Evolutionary conservation across 2,888 invertebrate genomes (phyloP).

Genomic region (Limnephilus lunatus): DNA sequence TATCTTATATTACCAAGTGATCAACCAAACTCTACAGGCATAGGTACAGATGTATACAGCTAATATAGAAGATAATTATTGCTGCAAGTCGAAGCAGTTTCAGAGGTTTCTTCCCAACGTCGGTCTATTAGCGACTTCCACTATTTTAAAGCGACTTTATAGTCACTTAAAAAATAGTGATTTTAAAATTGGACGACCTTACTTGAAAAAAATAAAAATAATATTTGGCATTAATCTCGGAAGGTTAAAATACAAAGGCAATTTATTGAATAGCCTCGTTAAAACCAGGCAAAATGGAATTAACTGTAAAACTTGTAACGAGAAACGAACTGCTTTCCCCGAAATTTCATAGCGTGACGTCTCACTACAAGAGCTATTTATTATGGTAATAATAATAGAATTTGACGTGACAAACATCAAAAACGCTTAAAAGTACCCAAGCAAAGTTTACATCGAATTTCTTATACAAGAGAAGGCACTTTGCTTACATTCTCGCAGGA

Average conservation of each 20-base stretch:
- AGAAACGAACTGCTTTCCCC: conserved; percentile 18
- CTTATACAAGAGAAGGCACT: conserved; percentile 10
- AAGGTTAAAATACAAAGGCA: background rate
- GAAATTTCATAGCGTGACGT: conserved; percentile 8
- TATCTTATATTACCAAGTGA: too few relatives aligned
- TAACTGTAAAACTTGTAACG: background rate
- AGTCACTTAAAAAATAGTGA: too few relatives aligned
- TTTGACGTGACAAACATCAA: conserved; percentile 42
- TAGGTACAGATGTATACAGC: too few relatives aligned
- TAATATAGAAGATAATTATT: too few relatives aligned
- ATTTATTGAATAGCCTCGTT: background rate
- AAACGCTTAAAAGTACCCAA: conserved; percentile 27
- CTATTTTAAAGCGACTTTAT: too few relatives aligned
- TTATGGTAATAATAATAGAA: conserved; percentile 26
- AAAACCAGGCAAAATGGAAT: background rate
- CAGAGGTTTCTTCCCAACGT: too few relatives aligned
- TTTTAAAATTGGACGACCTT: background rate
- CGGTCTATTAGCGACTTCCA: too few relatives aligned
- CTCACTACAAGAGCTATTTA: conserved; percentile 14
- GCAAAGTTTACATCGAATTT: conserved; percentile 14
- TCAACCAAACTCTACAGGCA: too few relatives aligned
- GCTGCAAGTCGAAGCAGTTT: too few relatives aligned
- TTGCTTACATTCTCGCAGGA: conserved; percentile 5
- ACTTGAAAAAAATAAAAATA: background rate
- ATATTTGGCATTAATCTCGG: background rate